Evolutionary conservation across 2,888 invertebrate genomes (phyloP).

Genomic region (Sesia apiformis): DNA sequence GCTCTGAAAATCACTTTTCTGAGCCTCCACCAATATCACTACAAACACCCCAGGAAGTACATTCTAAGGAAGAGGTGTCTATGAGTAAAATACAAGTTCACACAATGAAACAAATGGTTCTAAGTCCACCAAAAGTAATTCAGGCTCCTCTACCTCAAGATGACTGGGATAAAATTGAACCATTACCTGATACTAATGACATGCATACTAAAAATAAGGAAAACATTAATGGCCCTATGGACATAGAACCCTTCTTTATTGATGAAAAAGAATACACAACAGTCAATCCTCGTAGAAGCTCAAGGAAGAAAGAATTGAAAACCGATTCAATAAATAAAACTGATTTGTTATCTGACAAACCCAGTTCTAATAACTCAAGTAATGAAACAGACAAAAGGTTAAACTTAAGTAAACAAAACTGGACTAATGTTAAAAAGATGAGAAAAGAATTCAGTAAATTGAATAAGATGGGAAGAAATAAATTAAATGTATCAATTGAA

Average conservation of each 20-base stretch:
- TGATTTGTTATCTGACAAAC: slow-evolving; percentile 23
- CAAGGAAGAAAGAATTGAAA: slow-evolving; percentile 37
- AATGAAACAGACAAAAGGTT: slow-evolving; percentile 31
- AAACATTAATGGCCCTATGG: slow-evolving; percentile 37
- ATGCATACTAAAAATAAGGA: slow-evolving; percentile 24
- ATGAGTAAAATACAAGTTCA: slow-evolving; percentile 46
- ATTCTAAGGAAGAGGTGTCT: slow-evolving; percentile 24
- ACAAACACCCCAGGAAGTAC: slow-evolving; percentile 27
- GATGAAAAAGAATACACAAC: slow-evolving; percentile 40
- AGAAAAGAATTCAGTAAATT: slow-evolving; percentile 60
- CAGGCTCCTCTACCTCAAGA: slow-evolving; percentile 32
- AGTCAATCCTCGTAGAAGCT: slow-evolving; percentile 49
- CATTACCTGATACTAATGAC: slow-evolving; percentile 36
- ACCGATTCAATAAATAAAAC: slow-evolving; percentile 17
- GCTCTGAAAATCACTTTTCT: slow-evolving; percentile 59
- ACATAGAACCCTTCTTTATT: slow-evolving; percentile 36
- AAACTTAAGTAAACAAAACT: slow-evolving; percentile 39
- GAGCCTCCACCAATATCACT: slow-evolving; percentile 34
- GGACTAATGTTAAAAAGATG: slow-evolving; percentile 63
- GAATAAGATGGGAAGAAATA: slow-evolving; percentile 48
- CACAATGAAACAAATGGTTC: slow-evolving; percentile 22
- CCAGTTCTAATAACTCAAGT: slow-evolving; percentile 28
- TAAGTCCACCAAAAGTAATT: slow-evolving; percentile 25
- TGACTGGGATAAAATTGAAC: slow-evolving; percentile 64
- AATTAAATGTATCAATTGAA: slow-evolving; percentile 64